Conservation (phyloP, 1,140 invertebrate species). For the Nomia melanderi region DNA sequence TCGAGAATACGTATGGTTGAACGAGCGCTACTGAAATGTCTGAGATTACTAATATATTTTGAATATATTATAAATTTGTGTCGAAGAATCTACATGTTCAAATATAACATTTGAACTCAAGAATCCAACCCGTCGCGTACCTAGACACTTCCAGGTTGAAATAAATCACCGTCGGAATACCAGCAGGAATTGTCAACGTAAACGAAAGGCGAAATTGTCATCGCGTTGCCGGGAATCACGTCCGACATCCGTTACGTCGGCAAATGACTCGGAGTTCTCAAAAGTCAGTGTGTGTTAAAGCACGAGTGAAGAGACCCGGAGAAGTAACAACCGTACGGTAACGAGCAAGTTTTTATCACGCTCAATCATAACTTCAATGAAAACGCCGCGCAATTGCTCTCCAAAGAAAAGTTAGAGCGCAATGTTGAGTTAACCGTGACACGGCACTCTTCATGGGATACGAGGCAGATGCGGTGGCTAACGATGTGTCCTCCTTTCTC, state of each 20-base stretch:
- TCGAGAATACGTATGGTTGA: too few relatives aligned
- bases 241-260: not conserved
- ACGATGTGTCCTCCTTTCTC: not conserved
- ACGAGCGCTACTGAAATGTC: too few relatives aligned
- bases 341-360: constrained; percentile 40
- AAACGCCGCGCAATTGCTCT: constrained; percentile 20
- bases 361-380: constrained; percentile 35
- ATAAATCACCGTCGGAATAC: not conserved
- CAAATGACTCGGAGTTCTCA: not conserved
- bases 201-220: constrained; percentile 18
- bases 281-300: constrained; percentile 22
- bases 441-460: not conserved
- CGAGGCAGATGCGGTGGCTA: not conserved
- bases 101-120: too few relatives aligned
- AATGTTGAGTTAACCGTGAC: constrained; percentile 20
- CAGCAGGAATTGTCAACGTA: not conserved
- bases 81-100: too few relatives aligned
- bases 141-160: not conserved
- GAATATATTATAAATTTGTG: too few relatives aligned
- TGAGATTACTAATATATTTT: too few relatives aligned
- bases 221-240: not conserved
- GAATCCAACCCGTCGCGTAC: not conserved
- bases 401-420: constrained; percentile 25
- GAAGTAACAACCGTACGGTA: constrained; percentile 25
- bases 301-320: constrained; percentile 6